Percentiles rank a stretch among this genome's conserved stretches.
Evolutionary conservation across 2,888 invertebrate species (phyloP).

Genomic region (Adineta ricciae): DNA sequence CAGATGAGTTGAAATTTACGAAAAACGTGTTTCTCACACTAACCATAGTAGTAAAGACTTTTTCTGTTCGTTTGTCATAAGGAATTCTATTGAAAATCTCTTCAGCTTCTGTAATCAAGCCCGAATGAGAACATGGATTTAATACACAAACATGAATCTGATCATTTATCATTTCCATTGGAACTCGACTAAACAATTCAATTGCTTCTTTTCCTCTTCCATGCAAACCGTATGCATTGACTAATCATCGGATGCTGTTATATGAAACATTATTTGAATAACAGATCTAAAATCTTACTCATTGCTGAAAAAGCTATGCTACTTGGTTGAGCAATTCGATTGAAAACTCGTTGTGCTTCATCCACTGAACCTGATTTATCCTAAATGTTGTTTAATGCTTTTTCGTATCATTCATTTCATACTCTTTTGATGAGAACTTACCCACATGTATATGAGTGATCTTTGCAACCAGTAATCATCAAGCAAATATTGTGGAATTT

Average conservation of each 20-base stretch:
- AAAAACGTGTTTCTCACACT: background rate
- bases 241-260: background rate
- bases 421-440: background rate
- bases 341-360: background rate
- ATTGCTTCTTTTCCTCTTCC: background rate
- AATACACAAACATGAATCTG: background rate
- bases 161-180: background rate
- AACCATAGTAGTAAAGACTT: background rate
- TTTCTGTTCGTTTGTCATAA: background rate
- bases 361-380: background rate
- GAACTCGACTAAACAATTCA: background rate
- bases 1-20: background rate
- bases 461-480: background rate
- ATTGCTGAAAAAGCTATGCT: background rate
- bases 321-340: background rate
- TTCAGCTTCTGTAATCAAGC: background rate
- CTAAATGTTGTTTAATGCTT: background rate
- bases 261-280: no score
- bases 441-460: background rate
- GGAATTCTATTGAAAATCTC: background rate
- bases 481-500: background rate
- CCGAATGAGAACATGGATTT: conserved; percentile 14
- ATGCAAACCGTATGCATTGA: background rate
- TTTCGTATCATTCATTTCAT: background rate
- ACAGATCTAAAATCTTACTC: background rate